Evolutionary conservation across 2,113 vertebrate species (phyloP).

Genomic region (Triplophysa rosa): DNA sequence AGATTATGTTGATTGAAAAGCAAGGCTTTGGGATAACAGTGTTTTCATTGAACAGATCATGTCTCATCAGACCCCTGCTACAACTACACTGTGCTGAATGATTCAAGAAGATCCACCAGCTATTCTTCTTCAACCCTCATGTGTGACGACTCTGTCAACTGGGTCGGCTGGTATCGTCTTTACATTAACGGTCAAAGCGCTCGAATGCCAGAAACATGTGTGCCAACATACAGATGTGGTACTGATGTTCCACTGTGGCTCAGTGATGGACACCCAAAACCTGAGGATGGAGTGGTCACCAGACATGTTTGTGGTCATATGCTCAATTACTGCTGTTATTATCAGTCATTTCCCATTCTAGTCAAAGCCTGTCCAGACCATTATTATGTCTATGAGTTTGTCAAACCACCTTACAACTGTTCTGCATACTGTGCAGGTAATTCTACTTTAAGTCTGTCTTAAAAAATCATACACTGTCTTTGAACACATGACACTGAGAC

Average conservation of each 20-base stretch:
- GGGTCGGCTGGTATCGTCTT: conserved; percentile 13
- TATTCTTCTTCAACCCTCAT: neutral
- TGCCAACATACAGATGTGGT: conserved; percentile 19
- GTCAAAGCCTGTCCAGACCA: conserved; percentile 48
- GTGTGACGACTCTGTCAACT: neutral
- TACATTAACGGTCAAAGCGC: neutral
- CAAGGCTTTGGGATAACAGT: too few species aligned
- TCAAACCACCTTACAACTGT: too few species aligned
- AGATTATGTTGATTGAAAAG: too few species aligned
- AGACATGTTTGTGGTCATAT: conserved; percentile 24
- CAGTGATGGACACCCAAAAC: conserved; percentile 7
- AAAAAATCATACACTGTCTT: too few species aligned
- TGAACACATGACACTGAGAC: too few species aligned
- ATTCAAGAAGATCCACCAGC: conserved; percentile 18
- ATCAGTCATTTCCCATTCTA: conserved; percentile 2
- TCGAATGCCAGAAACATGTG: conserved; percentile 42
- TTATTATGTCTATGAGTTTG: conserved; percentile 34
- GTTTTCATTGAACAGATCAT: too few species aligned
- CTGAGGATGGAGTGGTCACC: conserved; percentile 23
- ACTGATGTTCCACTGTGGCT: conserved; percentile 31
- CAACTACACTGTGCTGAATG: neutral
- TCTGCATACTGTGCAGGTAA: too few species aligned
- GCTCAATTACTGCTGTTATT: conserved; percentile 6
- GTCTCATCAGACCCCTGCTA: neutral
- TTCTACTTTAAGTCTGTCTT: too few species aligned